These are phyloP conservation scores for Pyrgus malvae DNA, from an alignment of 2,888 invertebrate species.

Conservation along the genomic window DNA sequence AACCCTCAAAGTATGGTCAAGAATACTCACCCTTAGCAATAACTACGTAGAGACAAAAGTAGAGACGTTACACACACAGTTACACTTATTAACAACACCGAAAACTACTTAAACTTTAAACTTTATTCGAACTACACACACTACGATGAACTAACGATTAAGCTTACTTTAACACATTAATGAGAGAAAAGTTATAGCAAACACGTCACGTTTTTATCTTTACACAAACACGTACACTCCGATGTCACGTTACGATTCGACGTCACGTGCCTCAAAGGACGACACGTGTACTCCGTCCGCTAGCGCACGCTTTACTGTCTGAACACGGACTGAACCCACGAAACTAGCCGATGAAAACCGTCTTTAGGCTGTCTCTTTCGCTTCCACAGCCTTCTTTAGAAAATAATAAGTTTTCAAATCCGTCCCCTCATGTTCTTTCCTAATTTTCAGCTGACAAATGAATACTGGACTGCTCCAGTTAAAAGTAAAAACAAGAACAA, in stretches of 20 bases:
- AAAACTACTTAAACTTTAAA: slow-evolving; percentile 8
- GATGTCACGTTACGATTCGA: too few species aligned
- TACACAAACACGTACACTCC: slow-evolving; percentile 5
- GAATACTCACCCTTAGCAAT: slow-evolving; percentile 14
- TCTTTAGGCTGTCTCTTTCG: slow-evolving; percentile 36
- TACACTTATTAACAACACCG: neutral
- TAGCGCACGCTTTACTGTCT: slow-evolving; percentile 34
- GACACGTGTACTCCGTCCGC: slow-evolving; percentile 3
- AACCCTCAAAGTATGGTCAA: slow-evolving; percentile 1
- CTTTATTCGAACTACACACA: neutral
- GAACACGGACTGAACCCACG: slow-evolving; percentile 31
- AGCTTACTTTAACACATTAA: neutral
- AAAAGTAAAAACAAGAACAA: neutral
- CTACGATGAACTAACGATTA: neutral
- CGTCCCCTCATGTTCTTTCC: neutral
- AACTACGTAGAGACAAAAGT: neutral
- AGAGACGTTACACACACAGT: neutral
- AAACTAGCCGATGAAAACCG: slow-evolving; percentile 29
- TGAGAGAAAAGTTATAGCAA: neutral
- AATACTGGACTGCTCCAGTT: neutral
- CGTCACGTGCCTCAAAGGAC: neutral
- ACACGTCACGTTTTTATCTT: slow-evolving; percentile 1
- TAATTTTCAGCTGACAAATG: neutral
- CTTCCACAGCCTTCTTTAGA: slow-evolving; percentile 32
- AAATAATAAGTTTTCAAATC: slow-evolving; percentile 26